A percentile compares a stretch with the other conserved stretches of the same genome.
Conservation (phyloP, 2,797 vertebrate species). For the Avahi laniger region DNA sequence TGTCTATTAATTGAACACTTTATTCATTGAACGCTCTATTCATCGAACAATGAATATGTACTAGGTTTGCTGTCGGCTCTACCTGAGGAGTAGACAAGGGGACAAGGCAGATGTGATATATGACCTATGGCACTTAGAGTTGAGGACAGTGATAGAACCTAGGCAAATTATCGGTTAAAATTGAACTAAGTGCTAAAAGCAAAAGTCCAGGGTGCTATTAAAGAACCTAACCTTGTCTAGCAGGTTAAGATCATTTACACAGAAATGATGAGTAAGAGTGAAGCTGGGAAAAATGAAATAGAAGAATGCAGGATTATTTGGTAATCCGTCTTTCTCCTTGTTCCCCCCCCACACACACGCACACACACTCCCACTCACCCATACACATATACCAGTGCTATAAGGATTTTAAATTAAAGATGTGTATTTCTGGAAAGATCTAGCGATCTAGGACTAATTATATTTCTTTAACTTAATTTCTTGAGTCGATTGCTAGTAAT, state of each 20-base stretch:
- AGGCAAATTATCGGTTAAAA: neutral
- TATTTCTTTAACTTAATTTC: conserved; percentile 37
- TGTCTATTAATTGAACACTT: neutral
- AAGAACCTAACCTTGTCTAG: neutral
- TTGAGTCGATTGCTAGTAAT: neutral
- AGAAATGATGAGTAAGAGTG: neutral
- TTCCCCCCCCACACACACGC: neutral
- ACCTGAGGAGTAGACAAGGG: neutral
- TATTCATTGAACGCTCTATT: neutral
- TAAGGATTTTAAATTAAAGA: conserved; percentile 39
- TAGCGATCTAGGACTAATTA: neutral
- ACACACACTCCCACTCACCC: neutral
- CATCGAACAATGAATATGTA: neutral
- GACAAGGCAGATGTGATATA: neutral
- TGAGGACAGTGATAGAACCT: neutral
- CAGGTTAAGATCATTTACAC: neutral
- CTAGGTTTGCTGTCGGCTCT: neutral
- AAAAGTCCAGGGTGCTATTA: neutral
- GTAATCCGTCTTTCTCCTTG: neutral
- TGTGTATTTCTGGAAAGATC: neutral
- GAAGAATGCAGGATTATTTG: neutral
- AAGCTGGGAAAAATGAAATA: neutral
- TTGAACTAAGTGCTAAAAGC: neutral
- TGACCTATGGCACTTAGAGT: neutral
- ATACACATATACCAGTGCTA: neutral